These are phyloP conservation scores for Vanessa cardui DNA, from an alignment of 2,888 invertebrate species.

Conservation along the genomic window DNA sequence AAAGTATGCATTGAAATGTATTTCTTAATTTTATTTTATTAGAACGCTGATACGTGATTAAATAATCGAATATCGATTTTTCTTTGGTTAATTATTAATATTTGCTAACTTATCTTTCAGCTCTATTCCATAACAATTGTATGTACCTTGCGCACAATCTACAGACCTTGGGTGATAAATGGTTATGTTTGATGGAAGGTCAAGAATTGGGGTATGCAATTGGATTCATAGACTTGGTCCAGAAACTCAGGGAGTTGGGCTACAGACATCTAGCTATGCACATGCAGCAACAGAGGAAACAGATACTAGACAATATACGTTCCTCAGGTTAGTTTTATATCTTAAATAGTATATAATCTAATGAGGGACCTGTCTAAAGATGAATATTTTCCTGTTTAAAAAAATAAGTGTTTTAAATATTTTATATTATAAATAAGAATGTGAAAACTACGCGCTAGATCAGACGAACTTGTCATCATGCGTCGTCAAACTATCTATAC, in stretches of 20 bases:
- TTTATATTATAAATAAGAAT: too few species aligned
- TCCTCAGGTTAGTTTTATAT: conserved; percentile 84
- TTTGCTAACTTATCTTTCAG: conserved; percentile 67
- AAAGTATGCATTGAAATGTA: too few species aligned
- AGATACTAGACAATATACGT: conserved; percentile 88
- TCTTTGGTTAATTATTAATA: not conserved
- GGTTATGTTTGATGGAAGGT: conserved; percentile 84
- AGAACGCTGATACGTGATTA: too few species aligned
- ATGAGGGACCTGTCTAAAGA: not conserved
- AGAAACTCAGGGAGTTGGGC: conserved; percentile 86
- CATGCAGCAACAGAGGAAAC: conserved; percentile 88
- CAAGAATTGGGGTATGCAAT: conserved; percentile 81
- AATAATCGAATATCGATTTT: too few species aligned
- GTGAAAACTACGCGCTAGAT: too few species aligned
- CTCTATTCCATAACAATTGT: conserved; percentile 95
- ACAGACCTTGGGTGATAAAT: conserved; percentile 85
- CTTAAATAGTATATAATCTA: not conserved
- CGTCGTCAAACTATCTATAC: too few species aligned
- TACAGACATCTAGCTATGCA: conserved; percentile 87
- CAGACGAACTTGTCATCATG: too few species aligned
- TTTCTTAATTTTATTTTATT: too few species aligned
- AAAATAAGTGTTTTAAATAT: too few species aligned
- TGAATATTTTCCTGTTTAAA: too few species aligned
- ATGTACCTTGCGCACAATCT: conserved; percentile 92
- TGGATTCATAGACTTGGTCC: conserved; percentile 87